A percentile compares a stretch with the other conserved stretches of the same genome.
Conservation (phyloP, 2,797 vertebrate species). For the Glyptemys insculpta region DNA sequence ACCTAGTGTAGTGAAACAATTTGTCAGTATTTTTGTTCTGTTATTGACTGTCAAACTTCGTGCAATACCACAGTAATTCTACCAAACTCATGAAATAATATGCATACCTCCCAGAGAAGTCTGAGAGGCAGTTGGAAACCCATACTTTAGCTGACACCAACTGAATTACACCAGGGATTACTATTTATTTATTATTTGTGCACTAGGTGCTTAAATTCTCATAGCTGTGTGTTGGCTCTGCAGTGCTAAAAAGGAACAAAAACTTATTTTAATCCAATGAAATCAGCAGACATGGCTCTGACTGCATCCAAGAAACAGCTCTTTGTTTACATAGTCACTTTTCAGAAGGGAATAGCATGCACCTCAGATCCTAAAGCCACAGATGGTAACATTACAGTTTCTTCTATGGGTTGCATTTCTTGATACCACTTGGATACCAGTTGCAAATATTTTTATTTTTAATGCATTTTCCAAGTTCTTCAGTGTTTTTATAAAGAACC, state of each 20-base stretch:
- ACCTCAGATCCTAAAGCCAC: slow-evolving; percentile 10
- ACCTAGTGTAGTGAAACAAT: background rate
- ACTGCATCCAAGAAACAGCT: slow-evolving; percentile 14
- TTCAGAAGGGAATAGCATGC: background rate
- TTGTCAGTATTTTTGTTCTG: background rate
- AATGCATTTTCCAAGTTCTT: slow-evolving; percentile 6
- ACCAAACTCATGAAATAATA: background rate
- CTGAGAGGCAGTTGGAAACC: background rate
- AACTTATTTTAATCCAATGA: background rate
- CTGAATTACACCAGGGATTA: background rate
- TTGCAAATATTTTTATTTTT: slow-evolving; percentile 3
- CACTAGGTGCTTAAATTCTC: background rate
- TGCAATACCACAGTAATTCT: background rate
- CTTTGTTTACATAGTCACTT: slow-evolving; percentile 26
- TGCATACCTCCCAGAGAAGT: background rate
- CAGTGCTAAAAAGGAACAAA: background rate
- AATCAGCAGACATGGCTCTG: background rate
- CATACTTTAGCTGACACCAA: background rate
- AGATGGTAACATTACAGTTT: background rate
- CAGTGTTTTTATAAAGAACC: slow-evolving; percentile 22
- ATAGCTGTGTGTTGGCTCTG: background rate
- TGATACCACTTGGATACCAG: background rate
- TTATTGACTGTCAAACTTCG: background rate
- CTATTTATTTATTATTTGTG: background rate
- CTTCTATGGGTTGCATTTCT: background rate